Evolutionary conservation across 2,888 invertebrate genomes (phyloP).

Genomic region (Ochropacha duplaris): DNA sequence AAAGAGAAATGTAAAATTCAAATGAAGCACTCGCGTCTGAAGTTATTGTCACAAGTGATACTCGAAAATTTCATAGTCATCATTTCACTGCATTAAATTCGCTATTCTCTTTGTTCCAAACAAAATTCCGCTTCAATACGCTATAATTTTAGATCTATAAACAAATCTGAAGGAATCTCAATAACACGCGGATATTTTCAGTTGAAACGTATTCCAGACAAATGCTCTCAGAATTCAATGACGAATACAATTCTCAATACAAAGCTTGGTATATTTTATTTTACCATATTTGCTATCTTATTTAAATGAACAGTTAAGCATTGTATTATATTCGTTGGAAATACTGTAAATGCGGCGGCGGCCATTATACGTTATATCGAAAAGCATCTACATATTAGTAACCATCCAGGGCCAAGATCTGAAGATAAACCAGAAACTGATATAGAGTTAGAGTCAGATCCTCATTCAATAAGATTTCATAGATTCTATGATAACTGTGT

Average conservation of each 20-base stretch:
- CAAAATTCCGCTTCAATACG: not conserved
- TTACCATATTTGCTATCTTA: not conserved
- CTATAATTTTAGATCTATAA: not conserved
- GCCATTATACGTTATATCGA: too few relatives aligned
- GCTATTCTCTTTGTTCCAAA: not conserved
- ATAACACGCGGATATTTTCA: constrained; percentile 2
- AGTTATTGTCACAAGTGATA: too few relatives aligned
- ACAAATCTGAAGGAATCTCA: not conserved
- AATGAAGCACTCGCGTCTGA: too few relatives aligned
- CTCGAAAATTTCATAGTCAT: not conserved
- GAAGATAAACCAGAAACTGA: too few relatives aligned
- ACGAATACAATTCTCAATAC: not conserved
- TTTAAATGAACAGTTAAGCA: not conserved
- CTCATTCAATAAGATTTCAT: too few relatives aligned
- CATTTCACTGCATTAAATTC: not conserved
- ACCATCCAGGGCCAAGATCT: too few relatives aligned
- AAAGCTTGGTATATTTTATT: not conserved
- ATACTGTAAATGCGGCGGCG: too few relatives aligned
- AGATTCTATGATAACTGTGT: too few relatives aligned
- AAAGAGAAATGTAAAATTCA: too few relatives aligned
- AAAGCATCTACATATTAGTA: too few relatives aligned
- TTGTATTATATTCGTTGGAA: too few relatives aligned
- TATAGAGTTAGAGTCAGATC: too few relatives aligned
- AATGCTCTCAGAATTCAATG: not conserved
- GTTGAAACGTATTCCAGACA: not conserved